Base-by-base conservation (phyloP, 2,113 vertebrate species). In the Pogonocichla stellata region DNA sequence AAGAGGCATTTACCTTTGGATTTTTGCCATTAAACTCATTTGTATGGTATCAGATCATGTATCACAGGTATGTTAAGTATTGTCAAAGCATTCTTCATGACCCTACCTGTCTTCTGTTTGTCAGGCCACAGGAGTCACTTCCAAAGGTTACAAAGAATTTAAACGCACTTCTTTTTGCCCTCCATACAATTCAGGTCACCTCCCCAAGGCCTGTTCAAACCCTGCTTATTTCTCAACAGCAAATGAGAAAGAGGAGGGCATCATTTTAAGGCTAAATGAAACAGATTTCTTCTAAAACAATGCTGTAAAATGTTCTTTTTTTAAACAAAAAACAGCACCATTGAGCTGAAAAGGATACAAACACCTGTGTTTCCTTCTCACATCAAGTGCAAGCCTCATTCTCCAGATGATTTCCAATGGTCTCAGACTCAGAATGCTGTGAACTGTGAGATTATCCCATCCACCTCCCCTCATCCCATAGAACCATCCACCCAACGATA, bases 171-270 rank as follows among this genome's bases (percentile, higher is more conserved):
- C 25, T 77, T 71, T 79, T 75, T 87, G 82, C 85, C 75, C 80
- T 89, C 47, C 89, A 58, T 72, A 80, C 85, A 79, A 91, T 96
- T 70, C 90, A 74, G 92, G 96, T 77, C 88, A 91, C 48, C 47
- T 95, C 92, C 90, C 86, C 1, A 22, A 79, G 84, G 92, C 64
- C 87, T 74, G 72, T 72, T 91, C 47, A 88, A 94, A 92, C 50
- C 29, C 79, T 74, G 71, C 92, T 80, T 93, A 70, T 94, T 86
- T 85, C 71, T 88, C 74, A 83, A 38, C 64, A 90, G 87, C 22
- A 93, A 83, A 88, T 31, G 19, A 97, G 75, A 80, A 94, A 83
- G 82, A 62, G 40, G 24, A 95, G 88, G 28, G 36, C 36, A 64
- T 29, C 4, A 12, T 80, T 88, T 93, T 48, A 71, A 84, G 34